Conservation (phyloP, 2,888 invertebrate genomes). For the Limnephilus rhombicus region DNA sequence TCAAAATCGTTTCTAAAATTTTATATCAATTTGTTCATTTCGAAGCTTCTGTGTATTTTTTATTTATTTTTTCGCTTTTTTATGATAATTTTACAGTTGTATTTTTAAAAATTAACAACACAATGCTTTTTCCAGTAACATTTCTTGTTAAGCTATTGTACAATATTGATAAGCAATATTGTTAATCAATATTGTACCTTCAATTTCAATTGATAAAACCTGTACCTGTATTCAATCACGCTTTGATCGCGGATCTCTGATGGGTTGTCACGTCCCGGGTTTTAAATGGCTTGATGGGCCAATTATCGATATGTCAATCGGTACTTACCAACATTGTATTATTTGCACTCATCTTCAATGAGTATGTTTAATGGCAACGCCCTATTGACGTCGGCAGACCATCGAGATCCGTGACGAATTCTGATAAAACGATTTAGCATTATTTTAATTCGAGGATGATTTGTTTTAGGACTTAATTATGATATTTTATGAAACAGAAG, state of each 20-base stretch:
- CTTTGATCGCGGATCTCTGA: neutral
- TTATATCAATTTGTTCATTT: too few relatives aligned
- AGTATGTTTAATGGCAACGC: neutral
- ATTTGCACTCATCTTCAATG: neutral
- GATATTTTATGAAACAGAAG: neutral
- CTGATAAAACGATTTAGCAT: neutral
- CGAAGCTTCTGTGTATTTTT: too few relatives aligned
- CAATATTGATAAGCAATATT: too few relatives aligned
- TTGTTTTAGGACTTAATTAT: neutral
- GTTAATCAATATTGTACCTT: neutral
- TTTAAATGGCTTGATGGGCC: neutral
- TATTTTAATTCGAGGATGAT: neutral
- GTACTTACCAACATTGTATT: neutral
- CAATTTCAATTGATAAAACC: neutral
- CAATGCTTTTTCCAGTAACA: neutral
- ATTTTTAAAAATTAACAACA: neutral
- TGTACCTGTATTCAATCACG: neutral
- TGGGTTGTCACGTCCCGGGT: neutral
- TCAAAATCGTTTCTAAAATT: neutral
- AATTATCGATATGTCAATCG: neutral
- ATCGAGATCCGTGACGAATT: neutral
- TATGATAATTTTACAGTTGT: neutral
- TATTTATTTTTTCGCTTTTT: too few relatives aligned
- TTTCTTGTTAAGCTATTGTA: neutral
- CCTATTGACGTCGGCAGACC: neutral